Evolutionary conservation across 2,888 invertebrate genomes (phyloP).

Genomic region (Torymus auratus): DNA sequence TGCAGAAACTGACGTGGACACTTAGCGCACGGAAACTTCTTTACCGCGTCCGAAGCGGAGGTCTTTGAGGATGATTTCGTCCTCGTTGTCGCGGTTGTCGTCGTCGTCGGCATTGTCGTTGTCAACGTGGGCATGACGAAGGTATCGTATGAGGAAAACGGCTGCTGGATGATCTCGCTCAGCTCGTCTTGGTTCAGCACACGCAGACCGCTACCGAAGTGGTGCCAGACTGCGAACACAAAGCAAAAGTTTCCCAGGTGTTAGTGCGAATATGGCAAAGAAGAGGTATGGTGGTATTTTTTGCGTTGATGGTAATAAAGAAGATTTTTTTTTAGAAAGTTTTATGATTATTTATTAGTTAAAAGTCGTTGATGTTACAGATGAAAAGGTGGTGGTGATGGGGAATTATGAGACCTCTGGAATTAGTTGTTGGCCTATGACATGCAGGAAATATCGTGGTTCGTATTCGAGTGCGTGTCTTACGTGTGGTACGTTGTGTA

Average conservation of each 20-base stretch:
- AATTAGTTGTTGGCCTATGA: no score
- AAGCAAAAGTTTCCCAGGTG: neutral
- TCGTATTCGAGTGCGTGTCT: no score
- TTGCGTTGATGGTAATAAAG: no score
- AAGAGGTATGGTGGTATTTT: no score
- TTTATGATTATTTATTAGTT: no score
- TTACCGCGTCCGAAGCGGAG: neutral
- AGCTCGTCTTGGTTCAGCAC: conserved; percentile 1
- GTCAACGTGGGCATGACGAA: neutral
- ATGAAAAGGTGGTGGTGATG: no score
- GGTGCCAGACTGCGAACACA: conserved; percentile 2
- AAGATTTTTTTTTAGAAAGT: no score
- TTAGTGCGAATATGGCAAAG: neutral
- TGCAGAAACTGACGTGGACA: conserved; percentile 31
- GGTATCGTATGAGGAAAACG: neutral
- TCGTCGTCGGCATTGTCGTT: no score
- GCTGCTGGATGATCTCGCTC: neutral
- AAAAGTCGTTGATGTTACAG: no score
- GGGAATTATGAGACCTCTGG: no score
- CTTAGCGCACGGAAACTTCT: conserved; percentile 16
- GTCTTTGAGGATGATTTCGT: neutral
- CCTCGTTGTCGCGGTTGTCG: neutral
- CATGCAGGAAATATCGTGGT: no score
- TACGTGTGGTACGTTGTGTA: no score
- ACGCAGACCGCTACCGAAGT: neutral